Conservation (phyloP, 2,113 vertebrate genomes). For the Elephas maximus region DNA sequence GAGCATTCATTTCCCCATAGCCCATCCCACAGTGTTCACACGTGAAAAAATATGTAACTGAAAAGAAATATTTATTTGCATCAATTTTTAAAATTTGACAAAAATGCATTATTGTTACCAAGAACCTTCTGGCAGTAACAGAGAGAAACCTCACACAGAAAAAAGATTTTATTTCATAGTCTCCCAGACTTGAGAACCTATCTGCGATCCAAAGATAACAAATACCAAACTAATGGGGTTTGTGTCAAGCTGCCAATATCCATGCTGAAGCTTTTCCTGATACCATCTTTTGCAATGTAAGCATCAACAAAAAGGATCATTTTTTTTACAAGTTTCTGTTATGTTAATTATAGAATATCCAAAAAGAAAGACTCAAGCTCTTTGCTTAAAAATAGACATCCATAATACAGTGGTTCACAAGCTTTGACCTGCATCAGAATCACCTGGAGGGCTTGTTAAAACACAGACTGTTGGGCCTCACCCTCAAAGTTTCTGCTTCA, state of each 20-base stretch:
- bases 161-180: slow-evolving; percentile 76
- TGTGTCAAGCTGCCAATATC: slow-evolving; percentile 70
- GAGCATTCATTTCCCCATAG: neutral
- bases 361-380: slow-evolving; percentile 54
- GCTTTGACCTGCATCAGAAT: slow-evolving; percentile 23
- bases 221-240: slow-evolving; percentile 71
- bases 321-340: slow-evolving; percentile 39
- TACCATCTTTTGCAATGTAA: slow-evolving; percentile 47
- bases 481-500: neutral
- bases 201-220: slow-evolving; percentile 79
- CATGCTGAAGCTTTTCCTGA: slow-evolving; percentile 68
- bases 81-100: slow-evolving; percentile 76
- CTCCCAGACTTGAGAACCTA: slow-evolving; percentile 65
- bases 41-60: neutral
- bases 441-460: slow-evolving; percentile 31
- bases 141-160: slow-evolving; percentile 81
- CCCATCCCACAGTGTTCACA: neutral
- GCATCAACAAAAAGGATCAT: slow-evolving; percentile 64
- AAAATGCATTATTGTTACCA: slow-evolving; percentile 79
- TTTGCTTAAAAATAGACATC: slow-evolving; percentile 49
- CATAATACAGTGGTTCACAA: neutral
- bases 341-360: slow-evolving; percentile 61
- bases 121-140: slow-evolving; percentile 80
- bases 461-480: neutral
- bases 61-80: slow-evolving; percentile 66